Evolutionary conservation across 2,888 invertebrate genomes (phyloP), one percentile per base, ranked within the genome.

Genomic region (Eumacrocentrus americanus): DNA sequence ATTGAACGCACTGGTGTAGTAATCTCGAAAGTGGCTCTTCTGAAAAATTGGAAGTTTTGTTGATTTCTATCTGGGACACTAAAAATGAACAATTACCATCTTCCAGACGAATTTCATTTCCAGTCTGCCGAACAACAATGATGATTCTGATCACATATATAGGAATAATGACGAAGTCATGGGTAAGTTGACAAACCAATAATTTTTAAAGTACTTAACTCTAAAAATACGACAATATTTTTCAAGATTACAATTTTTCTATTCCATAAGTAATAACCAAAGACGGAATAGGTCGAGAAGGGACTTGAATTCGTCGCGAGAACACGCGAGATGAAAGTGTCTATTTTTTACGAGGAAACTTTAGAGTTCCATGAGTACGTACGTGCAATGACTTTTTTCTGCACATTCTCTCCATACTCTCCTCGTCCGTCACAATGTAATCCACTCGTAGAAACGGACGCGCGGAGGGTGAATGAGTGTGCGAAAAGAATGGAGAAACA

Each of bases 61-160:
- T 29, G 5, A 9, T 29, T 29, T 6, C 9, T 29, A 9, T 29
- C 29, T 29, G 29, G 29, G 40, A 52, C 14, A 37, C 35, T 14
- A 29, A 14, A 40, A 35, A 47, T 35, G 29, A 35, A 44, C 46
- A 35, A 44, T 38, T 52, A 11, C 23, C 40, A 29, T 20, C 20
- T 47, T 47, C 34, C 22, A 46, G 50, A 25, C 56, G 47, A 53
- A 56, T 65, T 61, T 58, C 61, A 58, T 63, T 57, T 52, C 5
- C 12, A 29, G 29, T 29, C 9, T 29, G 29, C 29, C 9, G 29
- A 29, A 9, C 29, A 29, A 9, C 29, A 9, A 29, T 9, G 29
- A 29, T 29, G 9, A 29, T 29, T 29, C 5, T 9, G 9, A 29
- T 29, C 29, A 29, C 5, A 44, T 50, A 56, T 38, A 37, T 4